Evolutionary conservation across 1,140 invertebrate genomes (phyloP).

Genomic region (Drosophila aff.): DNA sequence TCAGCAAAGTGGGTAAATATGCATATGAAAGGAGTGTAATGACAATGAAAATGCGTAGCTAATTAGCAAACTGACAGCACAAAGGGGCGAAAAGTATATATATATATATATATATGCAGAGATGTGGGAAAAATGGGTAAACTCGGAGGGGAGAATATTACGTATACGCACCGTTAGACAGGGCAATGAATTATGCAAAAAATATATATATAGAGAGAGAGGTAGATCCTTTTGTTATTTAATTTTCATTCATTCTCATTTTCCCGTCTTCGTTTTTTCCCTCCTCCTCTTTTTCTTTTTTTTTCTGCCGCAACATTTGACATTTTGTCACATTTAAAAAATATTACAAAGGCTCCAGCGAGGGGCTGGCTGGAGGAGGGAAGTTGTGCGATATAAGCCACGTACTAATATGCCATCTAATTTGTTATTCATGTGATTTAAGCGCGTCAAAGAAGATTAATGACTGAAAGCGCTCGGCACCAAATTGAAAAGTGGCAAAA

Average conservation of each 20-base stretch:
- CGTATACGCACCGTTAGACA: slow-evolving; percentile 80
- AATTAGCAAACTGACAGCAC: slow-evolving; percentile 78
- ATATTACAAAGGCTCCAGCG: slow-evolving; percentile 22
- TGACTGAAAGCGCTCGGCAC: slow-evolving; percentile 51
- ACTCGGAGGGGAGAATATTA: slow-evolving; percentile 40
- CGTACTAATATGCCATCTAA: slow-evolving; percentile 81
- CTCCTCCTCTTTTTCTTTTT: background rate
- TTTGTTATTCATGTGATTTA: slow-evolving; percentile 85
- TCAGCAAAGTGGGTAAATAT: slow-evolving; percentile 63
- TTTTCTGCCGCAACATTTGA: slow-evolving; percentile 54
- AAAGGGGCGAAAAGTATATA: slow-evolving; percentile 36
- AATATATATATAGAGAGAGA: slow-evolving; percentile 18
- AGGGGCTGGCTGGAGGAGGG: background rate
- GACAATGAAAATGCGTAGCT: slow-evolving; percentile 75
- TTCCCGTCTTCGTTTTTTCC: slow-evolving; percentile 1
- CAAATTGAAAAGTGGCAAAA: slow-evolving; percentile 48
- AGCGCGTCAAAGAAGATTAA: slow-evolving; percentile 84
- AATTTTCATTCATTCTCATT: slow-evolving; percentile 44
- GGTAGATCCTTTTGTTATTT: slow-evolving; percentile 66
- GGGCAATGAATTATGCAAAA: slow-evolving; percentile 82
- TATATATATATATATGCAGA: too few relatives aligned
- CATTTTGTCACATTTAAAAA: slow-evolving; percentile 48
- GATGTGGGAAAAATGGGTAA: background rate
- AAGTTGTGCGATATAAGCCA: slow-evolving; percentile 41
- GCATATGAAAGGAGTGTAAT: slow-evolving; percentile 73